A percentile compares a stretch with the other conserved stretches of the same genome.
phyloP scores from a whole-genome alignment of 2,888 invertebrate species.

The Cyaniris semiargus region DNA sequence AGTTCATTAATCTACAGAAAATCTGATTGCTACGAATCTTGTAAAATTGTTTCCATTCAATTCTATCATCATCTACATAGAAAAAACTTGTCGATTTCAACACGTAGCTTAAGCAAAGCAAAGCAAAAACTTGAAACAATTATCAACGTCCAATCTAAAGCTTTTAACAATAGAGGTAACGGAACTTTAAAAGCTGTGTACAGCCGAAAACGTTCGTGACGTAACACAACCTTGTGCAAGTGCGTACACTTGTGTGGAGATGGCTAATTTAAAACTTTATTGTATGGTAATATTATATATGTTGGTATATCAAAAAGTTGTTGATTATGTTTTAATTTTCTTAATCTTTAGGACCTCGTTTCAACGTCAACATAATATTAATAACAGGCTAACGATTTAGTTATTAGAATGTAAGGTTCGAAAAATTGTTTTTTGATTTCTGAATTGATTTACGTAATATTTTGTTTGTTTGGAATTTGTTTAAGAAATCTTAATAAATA shows the following conservation, averaged over 20 bases:
- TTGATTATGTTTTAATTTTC: background rate
- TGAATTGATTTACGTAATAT: too few relatives aligned
- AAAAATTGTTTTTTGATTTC: too few relatives aligned
- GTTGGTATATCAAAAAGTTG: background rate
- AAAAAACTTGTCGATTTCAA: conserved; percentile 3
- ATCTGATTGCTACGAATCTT: too few relatives aligned
- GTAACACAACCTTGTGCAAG: conserved; percentile 47
- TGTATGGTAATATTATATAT: background rate
- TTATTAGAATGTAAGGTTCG: too few relatives aligned
- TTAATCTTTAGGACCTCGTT: background rate
- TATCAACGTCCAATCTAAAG: conserved; percentile 26
- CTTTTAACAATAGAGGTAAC: conserved; percentile 32
- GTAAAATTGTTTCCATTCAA: background rate
- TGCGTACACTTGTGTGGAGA: conserved; percentile 34
- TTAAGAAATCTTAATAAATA: background rate
- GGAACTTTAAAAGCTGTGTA: conserved; percentile 33
- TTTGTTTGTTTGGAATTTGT: background rate
- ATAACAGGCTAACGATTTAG: too few relatives aligned
- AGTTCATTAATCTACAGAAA: too few relatives aligned
- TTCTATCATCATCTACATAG: background rate
- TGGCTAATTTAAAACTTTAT: background rate
- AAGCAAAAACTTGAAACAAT: conserved; percentile 20
- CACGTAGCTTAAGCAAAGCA: background rate
- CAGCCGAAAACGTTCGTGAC: conserved; percentile 41
- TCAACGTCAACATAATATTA: background rate